Conservation (phyloP, 2,888 invertebrate species). For the Camptogramma bilineatum region DNA sequence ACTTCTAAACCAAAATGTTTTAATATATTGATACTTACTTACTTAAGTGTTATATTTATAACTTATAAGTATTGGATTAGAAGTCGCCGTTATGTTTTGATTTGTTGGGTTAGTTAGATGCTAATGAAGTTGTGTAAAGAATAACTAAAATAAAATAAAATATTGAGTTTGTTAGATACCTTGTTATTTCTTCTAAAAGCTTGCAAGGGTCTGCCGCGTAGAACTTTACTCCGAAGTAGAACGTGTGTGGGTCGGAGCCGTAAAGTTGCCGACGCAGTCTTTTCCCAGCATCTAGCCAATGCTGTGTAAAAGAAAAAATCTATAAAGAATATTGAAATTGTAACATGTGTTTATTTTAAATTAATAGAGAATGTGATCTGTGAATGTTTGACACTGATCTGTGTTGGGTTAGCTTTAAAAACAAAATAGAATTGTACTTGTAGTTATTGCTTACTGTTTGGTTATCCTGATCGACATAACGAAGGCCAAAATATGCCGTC, state of each 20-base stretch:
- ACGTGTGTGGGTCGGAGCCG: slow-evolving; percentile 90
- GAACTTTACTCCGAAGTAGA: slow-evolving; percentile 98
- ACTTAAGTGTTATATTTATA: too few species aligned
- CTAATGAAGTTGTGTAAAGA: too few species aligned
- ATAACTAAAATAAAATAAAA: too few species aligned
- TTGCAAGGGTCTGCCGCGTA: slow-evolving; percentile 99
- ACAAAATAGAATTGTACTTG: too few species aligned
- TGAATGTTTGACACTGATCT: too few species aligned
- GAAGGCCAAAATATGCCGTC: slow-evolving; percentile 97
- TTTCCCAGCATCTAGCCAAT: slow-evolving; percentile 97
- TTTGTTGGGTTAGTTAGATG: too few species aligned
- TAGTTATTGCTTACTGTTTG: slow-evolving; percentile 97
- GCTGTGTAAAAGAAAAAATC: slow-evolving; percentile 81
- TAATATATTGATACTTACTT: background rate
- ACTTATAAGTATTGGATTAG: too few species aligned
- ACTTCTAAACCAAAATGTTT: background rate
- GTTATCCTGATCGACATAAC: slow-evolving; percentile 96
- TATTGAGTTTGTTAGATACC: slow-evolving; percentile 13
- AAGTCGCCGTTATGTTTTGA: too few species aligned
- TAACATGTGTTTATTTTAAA: too few species aligned
- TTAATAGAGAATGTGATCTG: too few species aligned
- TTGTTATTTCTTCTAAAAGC: slow-evolving; percentile 96
- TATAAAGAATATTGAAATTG: background rate
- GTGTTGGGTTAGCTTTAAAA: too few species aligned
- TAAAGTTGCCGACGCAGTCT: slow-evolving; percentile 95